Conservation (phyloP, 1,140 invertebrate genomes). For the Potamilus streckersoni region DNA sequence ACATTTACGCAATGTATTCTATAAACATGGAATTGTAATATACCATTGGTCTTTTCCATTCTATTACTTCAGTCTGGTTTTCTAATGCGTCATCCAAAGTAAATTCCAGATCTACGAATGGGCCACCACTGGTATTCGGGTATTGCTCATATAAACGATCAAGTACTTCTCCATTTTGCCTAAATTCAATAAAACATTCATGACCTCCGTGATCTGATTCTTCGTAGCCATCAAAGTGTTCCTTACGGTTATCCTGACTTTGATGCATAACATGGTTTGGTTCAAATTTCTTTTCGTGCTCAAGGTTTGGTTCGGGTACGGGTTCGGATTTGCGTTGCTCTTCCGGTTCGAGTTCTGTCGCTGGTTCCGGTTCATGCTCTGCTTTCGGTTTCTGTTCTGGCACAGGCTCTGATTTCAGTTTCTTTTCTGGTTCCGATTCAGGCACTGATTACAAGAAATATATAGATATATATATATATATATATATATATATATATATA, state of each 20-base stretch:
- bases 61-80: slow-evolving; percentile 7
- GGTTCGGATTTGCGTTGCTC: no score
- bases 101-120: slow-evolving; percentile 22
- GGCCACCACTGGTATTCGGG: neutral
- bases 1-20: neutral
- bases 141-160: slow-evolving; percentile 16
- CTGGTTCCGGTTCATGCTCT: neutral
- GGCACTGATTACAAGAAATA: no score
- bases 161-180: slow-evolving; percentile 10
- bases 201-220: slow-evolving; percentile 1
- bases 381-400: neutral
- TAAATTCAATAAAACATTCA: slow-evolving; percentile 12
- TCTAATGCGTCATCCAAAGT: slow-evolving; percentile 8
- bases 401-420: neutral
- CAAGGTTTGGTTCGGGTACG: no score
- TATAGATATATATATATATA: no score
- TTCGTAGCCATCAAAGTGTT: slow-evolving; percentile 1
- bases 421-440: no score
- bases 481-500: no score
- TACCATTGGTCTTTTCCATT: slow-evolving; percentile 26
- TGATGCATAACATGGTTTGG: no score
- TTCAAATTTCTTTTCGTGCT: no score
- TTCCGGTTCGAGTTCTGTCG: no score
- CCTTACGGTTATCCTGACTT: no score
- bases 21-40: neutral